These are phyloP conservation scores for Neodiprion fabricii DNA, from an alignment of 1,140 invertebrate genomes.

Conservation along the genomic window DNA sequence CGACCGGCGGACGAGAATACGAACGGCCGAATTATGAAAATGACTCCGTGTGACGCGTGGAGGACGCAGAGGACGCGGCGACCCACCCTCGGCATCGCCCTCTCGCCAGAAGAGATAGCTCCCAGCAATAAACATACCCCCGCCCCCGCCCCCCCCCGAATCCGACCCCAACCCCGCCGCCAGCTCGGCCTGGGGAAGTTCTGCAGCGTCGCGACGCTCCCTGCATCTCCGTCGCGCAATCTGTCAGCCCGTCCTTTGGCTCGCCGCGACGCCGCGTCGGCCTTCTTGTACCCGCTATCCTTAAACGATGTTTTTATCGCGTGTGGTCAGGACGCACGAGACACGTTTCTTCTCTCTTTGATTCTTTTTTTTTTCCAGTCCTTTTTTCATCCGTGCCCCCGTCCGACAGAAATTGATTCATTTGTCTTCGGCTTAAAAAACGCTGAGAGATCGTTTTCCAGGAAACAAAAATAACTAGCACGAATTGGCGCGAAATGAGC, in stretches of 20 bases:
- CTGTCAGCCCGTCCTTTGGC: background rate
- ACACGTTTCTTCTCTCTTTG: slow-evolving; percentile 34
- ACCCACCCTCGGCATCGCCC: slow-evolving; percentile 46
- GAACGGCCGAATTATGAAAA: slow-evolving; percentile 69
- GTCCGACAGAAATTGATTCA: too few relatives aligned
- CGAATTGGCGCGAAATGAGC: too few relatives aligned
- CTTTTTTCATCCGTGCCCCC: background rate
- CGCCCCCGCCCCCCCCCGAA: slow-evolving; percentile 25
- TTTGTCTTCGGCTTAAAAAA: too few relatives aligned
- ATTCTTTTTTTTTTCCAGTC: slow-evolving; percentile 21
- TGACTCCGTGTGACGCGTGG: slow-evolving; percentile 59
- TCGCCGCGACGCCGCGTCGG: background rate
- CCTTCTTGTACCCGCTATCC: slow-evolving; percentile 39
- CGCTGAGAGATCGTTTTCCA: too few relatives aligned
- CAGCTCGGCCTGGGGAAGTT: slow-evolving; percentile 37
- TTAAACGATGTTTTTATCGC: slow-evolving; percentile 19
- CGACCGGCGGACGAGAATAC: slow-evolving; percentile 58
- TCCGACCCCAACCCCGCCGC: slow-evolving; percentile 24
- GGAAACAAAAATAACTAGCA: too few relatives aligned
- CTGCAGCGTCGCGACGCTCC: slow-evolving; percentile 28
- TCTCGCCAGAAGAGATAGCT: slow-evolving; percentile 54
- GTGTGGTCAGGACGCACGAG: slow-evolving; percentile 33
- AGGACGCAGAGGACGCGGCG: slow-evolving; percentile 24
- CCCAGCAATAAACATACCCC: slow-evolving; percentile 59
- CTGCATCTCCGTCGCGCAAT: slow-evolving; percentile 23